Conservation (phyloP, 2,797 vertebrate species). For the Chelidonichthys spinosus region DNA sequence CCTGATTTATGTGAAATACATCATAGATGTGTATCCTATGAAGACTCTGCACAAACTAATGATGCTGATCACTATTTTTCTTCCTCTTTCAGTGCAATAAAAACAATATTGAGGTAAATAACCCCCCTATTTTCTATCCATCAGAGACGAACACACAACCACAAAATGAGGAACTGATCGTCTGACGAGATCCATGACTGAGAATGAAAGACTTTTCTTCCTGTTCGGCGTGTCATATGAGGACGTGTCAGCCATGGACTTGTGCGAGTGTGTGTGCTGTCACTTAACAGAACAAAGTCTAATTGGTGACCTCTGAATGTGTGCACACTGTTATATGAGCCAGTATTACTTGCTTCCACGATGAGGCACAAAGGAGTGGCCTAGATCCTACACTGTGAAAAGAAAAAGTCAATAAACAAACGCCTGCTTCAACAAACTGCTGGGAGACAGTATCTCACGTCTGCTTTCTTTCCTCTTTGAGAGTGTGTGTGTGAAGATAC, state of each 20-base stretch:
- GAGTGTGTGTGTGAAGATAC: background rate
- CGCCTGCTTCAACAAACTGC: conserved; percentile 20
- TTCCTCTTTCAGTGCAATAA: background rate
- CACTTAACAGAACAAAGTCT: conserved; percentile 45
- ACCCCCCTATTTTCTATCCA: background rate
- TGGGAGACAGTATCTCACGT: background rate
- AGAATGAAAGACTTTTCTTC: background rate
- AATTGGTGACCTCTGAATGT: conserved; percentile 5
- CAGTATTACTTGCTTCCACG: conserved; percentile 45
- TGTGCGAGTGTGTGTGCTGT: conserved; percentile 22
- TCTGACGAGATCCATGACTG: conserved; percentile 45
- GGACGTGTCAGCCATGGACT: background rate
- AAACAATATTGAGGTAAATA: background rate
- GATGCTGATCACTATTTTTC: background rate
- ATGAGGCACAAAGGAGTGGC: conserved; percentile 65
- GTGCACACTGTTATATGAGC: conserved; percentile 52
- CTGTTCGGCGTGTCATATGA: background rate
- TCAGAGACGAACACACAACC: conserved; percentile 27
- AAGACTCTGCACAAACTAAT: background rate
- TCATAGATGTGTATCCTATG: background rate
- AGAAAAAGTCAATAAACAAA: conserved; percentile 34
- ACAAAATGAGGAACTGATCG: conserved; percentile 16
- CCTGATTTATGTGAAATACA: background rate
- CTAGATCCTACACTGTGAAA: conserved; percentile 12
- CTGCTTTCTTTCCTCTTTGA: conserved; percentile 12